Conservation (phyloP, 2,797 vertebrate genomes). For the Kryptolebias ocellatus region DNA sequence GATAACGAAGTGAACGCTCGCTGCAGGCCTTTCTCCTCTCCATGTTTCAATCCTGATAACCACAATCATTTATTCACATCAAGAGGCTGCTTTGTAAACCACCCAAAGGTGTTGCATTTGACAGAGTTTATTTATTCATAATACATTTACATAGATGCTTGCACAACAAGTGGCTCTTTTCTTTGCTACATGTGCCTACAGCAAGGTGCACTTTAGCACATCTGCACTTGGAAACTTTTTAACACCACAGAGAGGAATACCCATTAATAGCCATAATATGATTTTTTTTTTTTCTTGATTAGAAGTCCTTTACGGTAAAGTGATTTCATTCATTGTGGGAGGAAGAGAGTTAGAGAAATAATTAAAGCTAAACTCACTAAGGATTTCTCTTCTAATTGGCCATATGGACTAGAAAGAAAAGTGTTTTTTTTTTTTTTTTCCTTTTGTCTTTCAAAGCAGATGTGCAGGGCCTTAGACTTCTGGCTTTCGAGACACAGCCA, state of each 20-base stretch:
- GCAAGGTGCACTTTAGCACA: conserved; percentile 52
- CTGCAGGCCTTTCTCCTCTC: conserved; percentile 61
- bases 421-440: conserved; percentile 65
- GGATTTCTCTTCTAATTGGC: conserved; percentile 82
- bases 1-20: conserved; percentile 53
- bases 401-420: conserved; percentile 83
- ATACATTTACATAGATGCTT: conserved; percentile 46
- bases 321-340: conserved; percentile 76
- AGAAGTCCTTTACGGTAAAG: conserved; percentile 77
- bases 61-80: conserved; percentile 72
- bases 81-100: conserved; percentile 64
- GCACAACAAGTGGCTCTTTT: conserved; percentile 53
- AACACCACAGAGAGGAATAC: conserved; percentile 33
- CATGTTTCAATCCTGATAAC: conserved; percentile 55
- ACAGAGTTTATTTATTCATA: conserved; percentile 67
- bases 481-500: conserved; percentile 69
- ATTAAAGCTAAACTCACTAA: conserved; percentile 78
- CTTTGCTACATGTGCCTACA: conserved; percentile 38
- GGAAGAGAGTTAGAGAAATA: conserved; percentile 65
- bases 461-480: conserved; percentile 76
- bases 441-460: conserved; percentile 82
- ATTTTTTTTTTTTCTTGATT: conserved; percentile 58
- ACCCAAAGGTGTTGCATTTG: conserved; percentile 60
- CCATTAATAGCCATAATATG: conserved; percentile 52
- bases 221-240: conserved; percentile 55